Conservation (phyloP, 2,113 vertebrate genomes). For the Corydoras maculifer region DNA sequence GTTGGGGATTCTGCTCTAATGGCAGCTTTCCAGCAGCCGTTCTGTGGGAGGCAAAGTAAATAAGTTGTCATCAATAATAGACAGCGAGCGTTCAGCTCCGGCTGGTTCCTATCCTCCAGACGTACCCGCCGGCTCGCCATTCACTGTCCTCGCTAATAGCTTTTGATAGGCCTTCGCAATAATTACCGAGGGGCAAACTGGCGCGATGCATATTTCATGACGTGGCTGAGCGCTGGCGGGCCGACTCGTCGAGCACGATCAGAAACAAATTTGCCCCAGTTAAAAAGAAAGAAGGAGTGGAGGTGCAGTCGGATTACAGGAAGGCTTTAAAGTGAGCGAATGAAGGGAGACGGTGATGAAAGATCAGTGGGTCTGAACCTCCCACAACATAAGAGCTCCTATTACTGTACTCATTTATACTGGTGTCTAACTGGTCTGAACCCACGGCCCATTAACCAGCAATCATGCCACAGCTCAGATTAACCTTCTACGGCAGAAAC, state of each 20-base stretch:
- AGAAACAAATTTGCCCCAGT: conserved; percentile 53
- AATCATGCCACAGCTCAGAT: too few species aligned
- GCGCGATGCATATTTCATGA: conserved; percentile 71
- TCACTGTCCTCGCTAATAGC: conserved; percentile 70
- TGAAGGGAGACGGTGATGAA: too few species aligned
- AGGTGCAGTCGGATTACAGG: conserved; percentile 20
- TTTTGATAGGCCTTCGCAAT: conserved; percentile 71
- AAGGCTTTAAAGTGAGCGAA: neutral
- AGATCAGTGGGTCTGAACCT: too few species aligned
- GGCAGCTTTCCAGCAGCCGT: conserved; percentile 63
- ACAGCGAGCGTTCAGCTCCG: conserved; percentile 61
- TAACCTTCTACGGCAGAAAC: neutral
- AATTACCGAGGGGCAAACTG: conserved; percentile 68
- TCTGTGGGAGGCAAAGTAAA: conserved; percentile 66
- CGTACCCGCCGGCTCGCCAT: conserved; percentile 65
- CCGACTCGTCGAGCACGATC: conserved; percentile 55
- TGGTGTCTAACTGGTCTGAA: too few species aligned
- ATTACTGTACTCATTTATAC: too few species aligned
- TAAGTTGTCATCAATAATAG: conserved; percentile 73
- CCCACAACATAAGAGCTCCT: too few species aligned
- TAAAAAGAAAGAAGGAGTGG: conserved; percentile 54
- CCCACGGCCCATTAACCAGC: too few species aligned
- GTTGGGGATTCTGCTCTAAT: conserved; percentile 56
- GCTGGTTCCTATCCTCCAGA: conserved; percentile 69
- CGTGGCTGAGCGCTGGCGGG: conserved; percentile 62